Evolutionary conservation across 2,888 invertebrate species (phyloP).

Genomic region (Nomada hirtipes): DNA sequence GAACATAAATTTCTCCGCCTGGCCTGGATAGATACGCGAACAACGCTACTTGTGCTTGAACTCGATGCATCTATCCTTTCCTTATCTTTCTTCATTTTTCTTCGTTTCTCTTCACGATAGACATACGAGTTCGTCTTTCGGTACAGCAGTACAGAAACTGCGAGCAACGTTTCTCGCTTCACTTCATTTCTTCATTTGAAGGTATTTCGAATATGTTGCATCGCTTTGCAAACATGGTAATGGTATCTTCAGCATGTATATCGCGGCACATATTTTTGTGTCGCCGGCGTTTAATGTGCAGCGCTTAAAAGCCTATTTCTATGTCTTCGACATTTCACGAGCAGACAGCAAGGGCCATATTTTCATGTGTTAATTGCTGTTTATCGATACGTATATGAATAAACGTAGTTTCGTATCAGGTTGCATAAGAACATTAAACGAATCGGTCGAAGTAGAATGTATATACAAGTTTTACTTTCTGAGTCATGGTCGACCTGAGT

Average conservation of each 20-base stretch:
- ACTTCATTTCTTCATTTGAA: too few relatives aligned
- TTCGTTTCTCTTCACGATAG: too few relatives aligned
- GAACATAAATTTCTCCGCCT: constrained; percentile 33
- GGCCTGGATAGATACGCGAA: constrained; percentile 11
- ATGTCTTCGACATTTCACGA: too few relatives aligned
- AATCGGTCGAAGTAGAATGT: constrained; percentile 25
- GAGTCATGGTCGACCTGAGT: constrained; percentile 12
- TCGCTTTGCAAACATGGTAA: too few relatives aligned
- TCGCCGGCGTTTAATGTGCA: too few relatives aligned
- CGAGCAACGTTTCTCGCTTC: too few relatives aligned
- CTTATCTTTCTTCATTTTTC: too few relatives aligned
- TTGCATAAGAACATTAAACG: constrained; percentile 14
- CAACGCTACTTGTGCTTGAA: constrained; percentile 13
- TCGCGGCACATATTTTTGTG: too few relatives aligned
- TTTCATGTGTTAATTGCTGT: not conserved
- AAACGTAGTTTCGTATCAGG: not conserved
- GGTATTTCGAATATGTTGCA: too few relatives aligned
- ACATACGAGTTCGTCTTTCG: constrained; percentile 22
- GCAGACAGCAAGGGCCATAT: too few relatives aligned
- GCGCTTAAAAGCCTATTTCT: too few relatives aligned
- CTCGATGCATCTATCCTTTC: not conserved
- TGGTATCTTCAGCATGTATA: too few relatives aligned
- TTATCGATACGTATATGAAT: not conserved
- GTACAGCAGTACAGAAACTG: not conserved
- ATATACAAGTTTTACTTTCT: constrained; percentile 24